Evolutionary conservation across 2,113 vertebrate genomes (phyloP).

Genomic region (Pelecanoides urinatrix): DNA sequence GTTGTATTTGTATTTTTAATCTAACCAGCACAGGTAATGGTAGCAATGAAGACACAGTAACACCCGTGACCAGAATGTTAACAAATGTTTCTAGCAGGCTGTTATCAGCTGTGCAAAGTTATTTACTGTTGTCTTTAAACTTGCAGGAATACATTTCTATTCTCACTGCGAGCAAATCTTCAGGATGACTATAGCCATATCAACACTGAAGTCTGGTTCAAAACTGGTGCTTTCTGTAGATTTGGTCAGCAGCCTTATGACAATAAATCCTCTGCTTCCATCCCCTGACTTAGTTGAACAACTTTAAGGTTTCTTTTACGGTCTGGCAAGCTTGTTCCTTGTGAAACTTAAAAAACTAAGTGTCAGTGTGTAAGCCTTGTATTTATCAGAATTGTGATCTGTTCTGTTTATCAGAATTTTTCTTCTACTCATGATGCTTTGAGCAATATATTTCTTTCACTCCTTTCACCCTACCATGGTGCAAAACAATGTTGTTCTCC

Average conservation of each 20-base stretch:
- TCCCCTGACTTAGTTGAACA: not conserved
- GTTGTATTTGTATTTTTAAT: not conserved
- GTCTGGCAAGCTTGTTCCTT: not conserved
- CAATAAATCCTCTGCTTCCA: not conserved
- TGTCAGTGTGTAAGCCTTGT: not conserved
- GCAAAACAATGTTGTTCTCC: not conserved
- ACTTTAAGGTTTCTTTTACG: not conserved
- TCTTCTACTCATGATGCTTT: not conserved
- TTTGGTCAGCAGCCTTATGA: not conserved
- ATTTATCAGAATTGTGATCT: not conserved
- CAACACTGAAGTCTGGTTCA: not conserved
- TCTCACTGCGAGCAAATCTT: not conserved
- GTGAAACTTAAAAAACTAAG: not conserved
- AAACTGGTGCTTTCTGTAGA: not conserved
- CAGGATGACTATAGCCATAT: not conserved
- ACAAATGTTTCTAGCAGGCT: not conserved
- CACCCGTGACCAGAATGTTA: not conserved
- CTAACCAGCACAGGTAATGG: not conserved
- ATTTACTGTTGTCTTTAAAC: not conserved
- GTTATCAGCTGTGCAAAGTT: not conserved
- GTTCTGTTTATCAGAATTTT: not conserved
- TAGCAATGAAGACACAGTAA: not conserved
- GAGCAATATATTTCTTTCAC: not conserved
- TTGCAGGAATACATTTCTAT: not conserved
- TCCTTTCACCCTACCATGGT: not conserved